Evolutionary conservation across 2,888 invertebrate genomes (phyloP), one percentile per base, ranked within the genome.

Genomic region (Ceraclea dissimilis): DNA sequence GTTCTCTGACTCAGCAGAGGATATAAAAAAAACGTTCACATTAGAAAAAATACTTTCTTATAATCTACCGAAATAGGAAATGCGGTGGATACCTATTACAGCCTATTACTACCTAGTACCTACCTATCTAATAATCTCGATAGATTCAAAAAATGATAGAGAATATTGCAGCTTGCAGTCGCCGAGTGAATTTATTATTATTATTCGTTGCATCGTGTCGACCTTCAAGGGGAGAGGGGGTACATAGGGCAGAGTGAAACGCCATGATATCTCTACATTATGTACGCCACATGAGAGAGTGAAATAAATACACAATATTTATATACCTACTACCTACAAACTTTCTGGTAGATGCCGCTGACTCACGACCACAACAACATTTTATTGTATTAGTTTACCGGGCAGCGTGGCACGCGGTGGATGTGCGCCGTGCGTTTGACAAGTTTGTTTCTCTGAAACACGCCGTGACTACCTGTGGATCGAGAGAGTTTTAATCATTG

Each of bases 381-480:
- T 26, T 8, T 13, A 39, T 39, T 39, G 13, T 13, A 39, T 39
- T 39, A 39, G 39, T 39, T 39, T 39, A 16, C 39, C 39, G 39
- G 39, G 16, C 39, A 16, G 5, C 16, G 13, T 16, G 39, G 4
- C 4, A 5, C n/a, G 16, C n/a, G 13, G 5, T 39, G 16, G 39
- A 13, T 16, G 39, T 39, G 2, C 13, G 39, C 13, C 16, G 39
- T n/a, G 13, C 16, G 39, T 39, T 13, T 39, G 39, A 39, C 39
- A 46, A 46, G 20, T 46, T 44, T 44, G 44, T 44, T 46, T 46
- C 18, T 46, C 46, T 6, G 46, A 46, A 46, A 46, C 46, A 34
- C 51, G 53, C 49, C 46, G 46, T 33, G 47, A 57, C 57, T 57
- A 57, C 57, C 57, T 53, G 57, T 53, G 53, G 57, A 57, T 53